Percentiles rank a stretch among this genome's conserved stretches.
Evolutionary conservation across 2,113 vertebrate species (phyloP).

Genomic region (Psephotus haematonotus): DNA sequence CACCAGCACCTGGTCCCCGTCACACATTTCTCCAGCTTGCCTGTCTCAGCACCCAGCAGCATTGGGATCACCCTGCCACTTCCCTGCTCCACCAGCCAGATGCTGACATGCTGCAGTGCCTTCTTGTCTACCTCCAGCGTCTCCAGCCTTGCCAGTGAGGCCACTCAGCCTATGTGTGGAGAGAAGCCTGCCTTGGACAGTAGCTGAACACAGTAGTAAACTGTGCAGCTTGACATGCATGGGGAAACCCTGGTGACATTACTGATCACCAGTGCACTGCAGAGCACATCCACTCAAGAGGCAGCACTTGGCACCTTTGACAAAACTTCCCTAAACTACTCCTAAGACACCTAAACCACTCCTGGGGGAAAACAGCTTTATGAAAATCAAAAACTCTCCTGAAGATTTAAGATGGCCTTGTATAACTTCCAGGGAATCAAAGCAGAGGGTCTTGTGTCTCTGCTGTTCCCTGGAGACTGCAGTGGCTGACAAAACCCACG

Average conservation of each 20-base stretch:
- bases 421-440: not conserved
- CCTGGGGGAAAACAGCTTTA: not conserved
- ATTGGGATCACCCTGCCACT: fast-evolving
- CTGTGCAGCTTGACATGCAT: not conserved
- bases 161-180: fast-evolving
- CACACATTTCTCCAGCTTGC: not conserved
- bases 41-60: not conserved
- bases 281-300: not conserved
- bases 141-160: not conserved
- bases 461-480: not conserved
- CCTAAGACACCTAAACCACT: not conserved
- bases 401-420: not conserved
- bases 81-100: not conserved
- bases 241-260: not conserved
- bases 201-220: not conserved
- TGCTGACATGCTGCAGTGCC: not conserved
- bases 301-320: not conserved
- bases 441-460: not conserved
- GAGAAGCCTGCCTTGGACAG: not conserved
- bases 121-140: not conserved
- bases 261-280: not conserved
- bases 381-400: not conserved
- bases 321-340: not conserved
- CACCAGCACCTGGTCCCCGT: not conserved
- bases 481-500: not conserved